These are phyloP conservation scores for Otis tarda DNA, from an alignment of 2,113 vertebrate genomes.

Conservation along the genomic window DNA sequence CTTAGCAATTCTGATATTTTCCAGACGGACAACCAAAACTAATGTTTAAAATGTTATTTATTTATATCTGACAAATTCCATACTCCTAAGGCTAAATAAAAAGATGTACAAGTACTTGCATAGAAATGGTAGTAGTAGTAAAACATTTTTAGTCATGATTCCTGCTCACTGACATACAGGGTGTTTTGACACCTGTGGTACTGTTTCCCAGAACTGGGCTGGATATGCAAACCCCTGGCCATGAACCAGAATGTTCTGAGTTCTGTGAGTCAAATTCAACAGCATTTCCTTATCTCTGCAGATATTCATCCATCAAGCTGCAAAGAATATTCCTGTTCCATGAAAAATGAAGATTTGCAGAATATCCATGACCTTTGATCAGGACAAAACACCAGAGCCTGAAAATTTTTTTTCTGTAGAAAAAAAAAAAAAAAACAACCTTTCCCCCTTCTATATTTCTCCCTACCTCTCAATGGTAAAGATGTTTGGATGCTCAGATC, in stretches of 20 bases:
- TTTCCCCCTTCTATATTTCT: background rate
- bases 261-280: background rate
- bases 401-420: background rate
- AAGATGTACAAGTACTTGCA: background rate
- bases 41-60: background rate
- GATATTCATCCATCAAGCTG: background rate
- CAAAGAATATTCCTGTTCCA: background rate
- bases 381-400: background rate
- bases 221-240: background rate
- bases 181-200: background rate
- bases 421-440: background rate
- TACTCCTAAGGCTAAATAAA: background rate
- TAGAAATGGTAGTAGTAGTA: background rate
- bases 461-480: background rate
- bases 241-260: background rate
- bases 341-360: background rate
- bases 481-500: background rate
- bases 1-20: background rate
- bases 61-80: background rate
- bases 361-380: background rate
- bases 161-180: background rate
- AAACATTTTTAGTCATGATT: background rate
- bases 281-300: background rate
- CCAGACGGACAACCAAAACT: background rate
- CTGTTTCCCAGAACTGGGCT: background rate